Conservation (phyloP, 2,888 invertebrate genomes). For the Trichopria drosophilae region DNA sequence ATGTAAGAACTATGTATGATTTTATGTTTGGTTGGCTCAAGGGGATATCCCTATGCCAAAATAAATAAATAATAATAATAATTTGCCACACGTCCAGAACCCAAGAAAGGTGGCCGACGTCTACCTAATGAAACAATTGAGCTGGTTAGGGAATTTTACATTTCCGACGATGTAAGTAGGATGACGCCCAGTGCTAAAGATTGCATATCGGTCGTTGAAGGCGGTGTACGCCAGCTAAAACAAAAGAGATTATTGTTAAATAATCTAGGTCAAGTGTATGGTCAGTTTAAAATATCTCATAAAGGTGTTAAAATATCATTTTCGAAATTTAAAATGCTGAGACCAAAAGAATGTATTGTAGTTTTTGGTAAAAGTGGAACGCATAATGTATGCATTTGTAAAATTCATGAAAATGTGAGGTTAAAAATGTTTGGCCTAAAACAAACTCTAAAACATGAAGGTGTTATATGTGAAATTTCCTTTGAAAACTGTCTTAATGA, state of each 20-base stretch:
- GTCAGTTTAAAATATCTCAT: background rate
- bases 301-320: background rate
- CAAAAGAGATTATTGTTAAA: conserved; percentile 11
- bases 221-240: conserved; percentile 4
- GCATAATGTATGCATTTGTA: too few species aligned
- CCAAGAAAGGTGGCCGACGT: conserved; percentile 12
- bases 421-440: too few species aligned
- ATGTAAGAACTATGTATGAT: too few species aligned
- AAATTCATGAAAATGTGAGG: too few species aligned
- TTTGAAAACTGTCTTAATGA: too few species aligned
- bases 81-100: conserved; percentile 4
- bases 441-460: too few species aligned
- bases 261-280: background rate
- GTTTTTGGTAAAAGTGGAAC: too few species aligned
- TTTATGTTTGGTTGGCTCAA: too few species aligned
- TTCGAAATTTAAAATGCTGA: background rate
- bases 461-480: too few species aligned
- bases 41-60: too few species aligned
- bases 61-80: too few species aligned
- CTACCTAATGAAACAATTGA: background rate
- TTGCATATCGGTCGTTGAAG: conserved; percentile 6
- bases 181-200: conserved; percentile 11
- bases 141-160: conserved; percentile 8
- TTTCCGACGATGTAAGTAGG: conserved; percentile 12
- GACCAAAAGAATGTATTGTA: background rate